These are phyloP conservation scores for Agrotis puta DNA, from an alignment of 2,888 invertebrate genomes.

Conservation along the genomic window DNA sequence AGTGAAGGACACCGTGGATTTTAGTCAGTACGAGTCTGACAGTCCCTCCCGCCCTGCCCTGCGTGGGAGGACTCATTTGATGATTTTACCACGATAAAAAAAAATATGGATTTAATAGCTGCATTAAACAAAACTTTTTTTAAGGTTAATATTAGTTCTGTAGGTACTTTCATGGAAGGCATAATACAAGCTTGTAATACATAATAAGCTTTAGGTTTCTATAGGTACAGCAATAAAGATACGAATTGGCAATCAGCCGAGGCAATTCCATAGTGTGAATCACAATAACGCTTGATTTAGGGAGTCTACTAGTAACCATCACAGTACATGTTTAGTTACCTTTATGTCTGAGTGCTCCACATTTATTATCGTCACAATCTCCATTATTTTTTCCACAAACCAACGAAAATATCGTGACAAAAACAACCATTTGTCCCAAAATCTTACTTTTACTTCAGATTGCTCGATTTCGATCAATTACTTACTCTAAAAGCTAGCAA, in stretches of 20 bases:
- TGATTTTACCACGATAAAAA: too few relatives aligned
- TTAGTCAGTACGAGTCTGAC: too few relatives aligned
- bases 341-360: constrained; percentile 18
- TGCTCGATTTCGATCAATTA: constrained; percentile 24
- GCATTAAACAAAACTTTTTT: background rate
- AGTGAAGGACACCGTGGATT: too few relatives aligned
- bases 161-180: background rate
- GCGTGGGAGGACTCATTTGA: too few relatives aligned
- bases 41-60: too few relatives aligned
- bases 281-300: constrained; percentile 37
- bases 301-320: constrained; percentile 16
- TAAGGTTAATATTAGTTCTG: background rate
- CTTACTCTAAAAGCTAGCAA: constrained; percentile 34
- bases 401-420: constrained; percentile 15
- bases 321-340: constrained; percentile 6
- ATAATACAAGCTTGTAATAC: background rate
- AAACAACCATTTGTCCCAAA: constrained; percentile 23
- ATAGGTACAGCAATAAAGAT: constrained; percentile 23
- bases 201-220: background rate
- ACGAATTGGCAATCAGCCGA: constrained; percentile 19
- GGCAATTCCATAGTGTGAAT: constrained; percentile 17
- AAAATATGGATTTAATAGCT: background rate
- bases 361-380: constrained; percentile 36
- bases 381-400: constrained; percentile 13
- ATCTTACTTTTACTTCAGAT: constrained; percentile 34